Base-by-base conservation (phyloP, 1,140 invertebrate genomes). In the Drosophila subpulchrella region DNA sequence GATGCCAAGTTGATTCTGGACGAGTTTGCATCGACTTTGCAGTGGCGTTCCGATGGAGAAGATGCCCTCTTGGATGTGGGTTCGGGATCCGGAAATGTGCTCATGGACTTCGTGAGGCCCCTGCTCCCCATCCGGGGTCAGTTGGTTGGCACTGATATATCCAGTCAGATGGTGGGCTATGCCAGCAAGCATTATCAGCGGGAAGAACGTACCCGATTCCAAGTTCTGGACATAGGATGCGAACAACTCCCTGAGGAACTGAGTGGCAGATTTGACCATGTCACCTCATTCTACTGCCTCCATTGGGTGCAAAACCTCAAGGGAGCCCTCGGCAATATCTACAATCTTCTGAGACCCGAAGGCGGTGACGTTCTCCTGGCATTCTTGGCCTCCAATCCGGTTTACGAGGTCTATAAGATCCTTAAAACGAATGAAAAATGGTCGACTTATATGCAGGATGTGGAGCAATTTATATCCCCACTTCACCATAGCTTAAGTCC, bases 301-400 rank as follows among this genome's bases (percentile, higher is more conserved):
- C 96, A 97, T 76, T 97, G 96, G 96, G 95, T 97, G 34, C 94
- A 95, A 63, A 94, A 97, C 80, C 95, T 96, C 77, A 94, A 94
- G 94, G 96, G 94, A 93, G 94, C 84, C 8, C 7, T 89, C 13
- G 39, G 34, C 32, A 79, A 84, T 15, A 90, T 90, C 2, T 74
- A 82, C 32, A 62, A 65, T 27, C 42, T 90, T 2, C 36, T 89
- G 4, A 72, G 62, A 8, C 53, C 55, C 36, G 84, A 89, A 20
- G 84, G 85, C 11, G 96, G 96, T 4, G 95, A 96, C 75, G 94
- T 94, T 34, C 84, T 97, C 0, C 80, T 97, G 8, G 94, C 95
- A 10, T 96, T 97, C 77, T 82, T 96, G 0, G 95, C 95, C 0
- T 93, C 94, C n/a, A 95, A 96, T 92, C 94, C 94, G 0, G 94